Base-by-base conservation (phyloP, 2,797 vertebrate genomes). In the Sitta carolinensis region DNA sequence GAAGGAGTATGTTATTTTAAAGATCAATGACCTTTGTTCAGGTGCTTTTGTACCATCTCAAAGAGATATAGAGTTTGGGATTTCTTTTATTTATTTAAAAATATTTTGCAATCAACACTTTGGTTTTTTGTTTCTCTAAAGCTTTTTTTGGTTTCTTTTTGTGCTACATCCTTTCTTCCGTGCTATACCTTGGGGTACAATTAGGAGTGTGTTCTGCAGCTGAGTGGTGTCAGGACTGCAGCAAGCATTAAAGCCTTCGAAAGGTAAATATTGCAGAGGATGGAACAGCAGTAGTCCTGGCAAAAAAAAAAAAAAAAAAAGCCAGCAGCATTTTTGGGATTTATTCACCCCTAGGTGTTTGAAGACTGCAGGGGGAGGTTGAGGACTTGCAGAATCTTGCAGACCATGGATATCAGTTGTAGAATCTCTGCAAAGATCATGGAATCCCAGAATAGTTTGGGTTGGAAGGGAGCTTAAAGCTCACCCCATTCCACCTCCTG, bases 151-250 rank as follows among this genome's bases (percentile, higher is more conserved):
- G 57, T 43, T 67, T 81, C 17, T 62, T 70, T 81, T 52, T 42
- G 5, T 57, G 52, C 52, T 73, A 3, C 6, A 0, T 45, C 67
- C 54, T 78, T 34, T 82, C 57, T 68, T 48, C 34, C 43, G 30
- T 91, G 95, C 77, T 89, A 11, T 70, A 84, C 95, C 77, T 95
- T 4, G 16, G 95, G 87, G 95, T 90, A 55, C 84, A 83, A 74
- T 97, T 95, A 97, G 92, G 81, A 92, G 70, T 40, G 63, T 76
- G 88, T n/a, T 93, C 80, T 89, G 76, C 75, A 68, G 93, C 95
- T 70, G 93, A 96, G 95, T 11, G 80, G 95, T 57, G 48, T 80
- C 94, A 93, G 85, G 85, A 70, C 95, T 82, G 95, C 76, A 88
- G 92, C 34, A 70, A 90, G 89, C 73, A 54, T 77, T 79, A 62